A percentile compares a stretch with the other conserved stretches of the same genome.
Evolutionary conservation across 2,113 vertebrate genomes (phyloP).

Genomic region (Halcyon malimbica): DNA sequence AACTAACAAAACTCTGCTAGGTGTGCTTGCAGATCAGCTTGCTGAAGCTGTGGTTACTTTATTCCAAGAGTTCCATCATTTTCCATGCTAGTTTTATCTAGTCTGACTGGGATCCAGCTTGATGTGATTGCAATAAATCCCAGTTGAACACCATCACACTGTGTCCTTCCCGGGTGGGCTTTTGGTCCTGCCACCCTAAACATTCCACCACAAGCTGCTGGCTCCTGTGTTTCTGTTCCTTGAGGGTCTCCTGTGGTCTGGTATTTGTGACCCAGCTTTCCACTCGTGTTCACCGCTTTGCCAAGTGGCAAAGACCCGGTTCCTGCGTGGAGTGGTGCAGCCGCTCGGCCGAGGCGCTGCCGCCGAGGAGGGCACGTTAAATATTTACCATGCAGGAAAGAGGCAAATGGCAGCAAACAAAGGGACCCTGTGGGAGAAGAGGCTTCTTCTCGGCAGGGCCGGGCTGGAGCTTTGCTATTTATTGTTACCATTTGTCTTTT

Average conservation of each 20-base stretch:
- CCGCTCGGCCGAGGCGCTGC: not conserved
- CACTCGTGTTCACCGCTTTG: not conserved
- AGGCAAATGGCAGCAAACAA: not conserved
- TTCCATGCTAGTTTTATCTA: not conserved
- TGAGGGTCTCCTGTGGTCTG: not conserved
- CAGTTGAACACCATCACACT: not conserved
- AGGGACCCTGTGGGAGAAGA: not conserved
- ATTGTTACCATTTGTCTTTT: not conserved
- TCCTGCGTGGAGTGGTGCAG: not conserved
- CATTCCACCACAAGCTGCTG: not conserved
- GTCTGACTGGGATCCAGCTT: not conserved
- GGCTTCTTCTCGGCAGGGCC: not conserved
- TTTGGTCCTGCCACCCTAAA: not conserved
- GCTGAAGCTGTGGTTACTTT: not conserved
- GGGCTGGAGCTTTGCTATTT: not conserved
- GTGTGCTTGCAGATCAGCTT: not conserved
- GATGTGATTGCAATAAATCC: not conserved
- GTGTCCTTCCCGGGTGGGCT: not conserved
- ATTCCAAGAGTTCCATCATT: not conserved
- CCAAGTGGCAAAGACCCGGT: not conserved
- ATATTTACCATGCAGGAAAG: not conserved
- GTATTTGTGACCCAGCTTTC: not conserved
- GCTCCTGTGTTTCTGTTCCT: not conserved
- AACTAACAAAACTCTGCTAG: not conserved
- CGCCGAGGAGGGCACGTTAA: not conserved